These are phyloP conservation scores for Parauchenoglanis punctatus DNA, from an alignment of 2,797 vertebrate genomes.

Conservation along the genomic window DNA sequence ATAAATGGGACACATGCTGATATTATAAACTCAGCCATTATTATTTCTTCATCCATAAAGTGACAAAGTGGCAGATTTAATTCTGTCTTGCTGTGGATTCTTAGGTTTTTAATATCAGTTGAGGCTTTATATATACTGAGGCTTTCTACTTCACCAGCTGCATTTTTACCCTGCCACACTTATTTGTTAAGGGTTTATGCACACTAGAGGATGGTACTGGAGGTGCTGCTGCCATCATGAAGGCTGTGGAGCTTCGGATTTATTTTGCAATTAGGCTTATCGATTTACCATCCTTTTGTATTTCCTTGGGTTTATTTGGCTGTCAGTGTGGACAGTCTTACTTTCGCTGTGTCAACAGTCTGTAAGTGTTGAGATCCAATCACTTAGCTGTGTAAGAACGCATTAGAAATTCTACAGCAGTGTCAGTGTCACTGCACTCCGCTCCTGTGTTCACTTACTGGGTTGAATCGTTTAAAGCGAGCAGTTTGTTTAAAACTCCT, in stretches of 20 bases:
- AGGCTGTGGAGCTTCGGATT: constrained; percentile 46
- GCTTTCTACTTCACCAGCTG: background rate
- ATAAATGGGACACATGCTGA: background rate
- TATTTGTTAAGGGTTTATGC: background rate
- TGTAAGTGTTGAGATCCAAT: constrained; percentile 37
- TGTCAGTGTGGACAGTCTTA: constrained; percentile 44
- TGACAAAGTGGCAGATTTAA: background rate
- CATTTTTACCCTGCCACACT: background rate
- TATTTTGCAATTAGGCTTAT: constrained; percentile 60
- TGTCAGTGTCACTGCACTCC: background rate
- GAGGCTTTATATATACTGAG: background rate
- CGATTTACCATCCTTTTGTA: constrained; percentile 53
- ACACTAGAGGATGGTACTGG: background rate
- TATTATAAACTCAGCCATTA: background rate
- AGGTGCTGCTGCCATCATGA: constrained; percentile 15
- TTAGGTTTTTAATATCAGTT: background rate
- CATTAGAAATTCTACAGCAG: constrained; percentile 43
- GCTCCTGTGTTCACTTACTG: constrained; percentile 37
- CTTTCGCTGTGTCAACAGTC: constrained; percentile 49
- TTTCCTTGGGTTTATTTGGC: constrained; percentile 51
- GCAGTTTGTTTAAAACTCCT: constrained; percentile 3
- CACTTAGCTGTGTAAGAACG: constrained; percentile 34
- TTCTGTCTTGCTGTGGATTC: background rate
- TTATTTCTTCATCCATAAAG: background rate
- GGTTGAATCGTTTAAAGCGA: background rate